phyloP scores from a whole-genome alignment of 2,113 vertebrate genomes.

The Pseudorectes ferrugineus region DNA sequence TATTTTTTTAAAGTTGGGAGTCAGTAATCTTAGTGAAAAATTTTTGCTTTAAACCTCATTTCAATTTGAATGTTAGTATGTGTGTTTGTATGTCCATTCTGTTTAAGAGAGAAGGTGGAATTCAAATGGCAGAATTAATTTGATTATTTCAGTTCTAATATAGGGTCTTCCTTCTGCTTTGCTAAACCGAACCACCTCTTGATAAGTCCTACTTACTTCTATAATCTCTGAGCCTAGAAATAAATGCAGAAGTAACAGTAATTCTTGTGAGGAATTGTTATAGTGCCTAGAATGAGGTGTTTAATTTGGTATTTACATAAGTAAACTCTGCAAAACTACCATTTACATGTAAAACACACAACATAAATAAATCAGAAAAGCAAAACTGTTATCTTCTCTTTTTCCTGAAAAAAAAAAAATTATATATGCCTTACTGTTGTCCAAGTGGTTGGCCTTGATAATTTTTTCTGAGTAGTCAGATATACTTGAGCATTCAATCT shows the following conservation, averaged over 20 bases:
- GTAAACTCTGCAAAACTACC: not conserved
- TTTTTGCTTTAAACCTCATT: not conserved
- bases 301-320: not conserved
- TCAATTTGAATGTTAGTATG: not conserved
- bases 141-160: not conserved
- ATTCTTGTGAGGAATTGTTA: not conserved
- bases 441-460: slow-evolving; percentile 96
- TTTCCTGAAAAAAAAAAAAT: not conserved
- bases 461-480: slow-evolving; percentile 98
- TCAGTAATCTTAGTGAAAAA: not conserved
- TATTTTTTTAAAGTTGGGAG: not conserved
- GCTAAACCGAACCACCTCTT: not conserved
- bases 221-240: not conserved
- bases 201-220: not conserved
- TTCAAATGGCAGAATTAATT: not conserved
- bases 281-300: not conserved
- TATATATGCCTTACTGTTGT: slow-evolving; percentile 84
- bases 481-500: slow-evolving; percentile 99
- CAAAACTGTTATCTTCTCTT: not conserved
- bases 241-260: not conserved
- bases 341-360: not conserved
- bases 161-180: not conserved
- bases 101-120: not conserved
- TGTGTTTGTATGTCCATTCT: not conserved
- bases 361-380: not conserved